phyloP scores from a whole-genome alignment of 1,140 invertebrate species.

The Monochamus saltuarius region DNA sequence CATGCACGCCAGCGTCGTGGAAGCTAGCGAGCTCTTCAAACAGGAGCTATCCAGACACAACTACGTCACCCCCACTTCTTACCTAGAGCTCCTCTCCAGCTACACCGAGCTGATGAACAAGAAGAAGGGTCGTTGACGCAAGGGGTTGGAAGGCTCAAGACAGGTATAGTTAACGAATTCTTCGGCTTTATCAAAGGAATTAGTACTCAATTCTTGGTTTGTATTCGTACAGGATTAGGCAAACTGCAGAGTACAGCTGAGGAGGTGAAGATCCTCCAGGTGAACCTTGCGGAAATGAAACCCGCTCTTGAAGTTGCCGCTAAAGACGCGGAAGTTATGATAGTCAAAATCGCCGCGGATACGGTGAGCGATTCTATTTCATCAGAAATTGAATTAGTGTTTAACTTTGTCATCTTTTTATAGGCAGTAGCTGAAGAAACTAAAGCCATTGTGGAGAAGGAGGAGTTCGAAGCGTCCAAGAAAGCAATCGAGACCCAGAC shows the following conservation, averaged over 20 bases:
- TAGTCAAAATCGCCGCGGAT: constrained; percentile 57
- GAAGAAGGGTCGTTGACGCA: constrained; percentile 59
- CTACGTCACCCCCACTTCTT: constrained; percentile 71
- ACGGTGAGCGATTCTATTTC: constrained; percentile 46
- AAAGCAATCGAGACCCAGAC: constrained; percentile 65
- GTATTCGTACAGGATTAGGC: constrained; percentile 58
- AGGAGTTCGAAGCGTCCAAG: constrained; percentile 64
- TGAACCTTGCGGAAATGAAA: constrained; percentile 63
- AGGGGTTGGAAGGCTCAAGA: constrained; percentile 57
- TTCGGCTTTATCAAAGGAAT: no score
- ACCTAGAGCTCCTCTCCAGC: constrained; percentile 63
- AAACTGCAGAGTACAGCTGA: constrained; percentile 61
- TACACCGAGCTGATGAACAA: constrained; percentile 61
- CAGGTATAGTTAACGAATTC: constrained; percentile 56
- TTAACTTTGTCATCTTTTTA: constrained; percentile 14
- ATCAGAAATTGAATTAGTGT: not conserved
- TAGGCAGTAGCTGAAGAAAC: constrained; percentile 71
- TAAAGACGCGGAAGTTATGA: constrained; percentile 59
- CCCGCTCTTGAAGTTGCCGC: constrained; percentile 66
- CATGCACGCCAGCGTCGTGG: constrained; percentile 64
- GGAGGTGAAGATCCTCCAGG: constrained; percentile 65
- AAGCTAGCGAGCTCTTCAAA: constrained; percentile 57
- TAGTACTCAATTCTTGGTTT: constrained; percentile 56
- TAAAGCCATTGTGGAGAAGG: constrained; percentile 64
- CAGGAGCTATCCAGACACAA: constrained; percentile 64